A percentile compares a stretch with the other conserved stretches of the same genome.
phyloP scores from a whole-genome alignment of 2,888 invertebrate genomes.

The Zootermopsis nevadensis region DNA sequence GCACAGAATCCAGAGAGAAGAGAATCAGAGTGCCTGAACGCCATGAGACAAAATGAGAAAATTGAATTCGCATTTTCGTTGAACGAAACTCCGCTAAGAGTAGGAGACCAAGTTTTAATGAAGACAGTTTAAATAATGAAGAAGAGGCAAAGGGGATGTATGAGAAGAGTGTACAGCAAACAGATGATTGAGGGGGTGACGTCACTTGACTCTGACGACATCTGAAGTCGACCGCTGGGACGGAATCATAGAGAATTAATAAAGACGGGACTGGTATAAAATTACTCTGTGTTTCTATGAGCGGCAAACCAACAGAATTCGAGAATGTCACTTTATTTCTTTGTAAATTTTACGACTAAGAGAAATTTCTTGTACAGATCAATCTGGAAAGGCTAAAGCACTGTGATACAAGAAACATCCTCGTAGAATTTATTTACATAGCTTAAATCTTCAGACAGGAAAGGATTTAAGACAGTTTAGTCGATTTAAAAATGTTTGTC shows the following conservation, averaged over 20 bases:
- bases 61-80: slow-evolving; percentile 51
- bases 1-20: not conserved
- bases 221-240: slow-evolving; percentile 37
- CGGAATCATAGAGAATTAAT: slow-evolving; percentile 11
- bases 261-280: slow-evolving; percentile 27
- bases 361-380: not conserved
- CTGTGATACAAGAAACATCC: too few species aligned
- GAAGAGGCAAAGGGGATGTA: slow-evolving; percentile 30
- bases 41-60: slow-evolving; percentile 52
- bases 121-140: slow-evolving; percentile 54
- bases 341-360: not conserved
- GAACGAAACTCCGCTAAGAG: slow-evolving; percentile 46
- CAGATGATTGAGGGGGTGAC: slow-evolving; percentile 36
- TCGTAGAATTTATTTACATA: too few species aligned
- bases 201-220: slow-evolving; percentile 40
- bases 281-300: slow-evolving; percentile 19
- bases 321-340: slow-evolving; percentile 11
- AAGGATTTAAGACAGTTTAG: too few species aligned
- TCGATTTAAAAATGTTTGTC: too few species aligned
- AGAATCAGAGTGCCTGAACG: slow-evolving; percentile 39
- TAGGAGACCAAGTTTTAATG: slow-evolving; percentile 52
- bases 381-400: not conserved
- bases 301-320: not conserved
- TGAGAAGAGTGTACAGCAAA: slow-evolving; percentile 27
- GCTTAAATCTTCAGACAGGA: too few species aligned